A percentile compares a stretch with the other conserved stretches of the same genome.
Evolutionary conservation across 2,888 invertebrate genomes (phyloP).

Genomic region (Diploptera punctata): DNA sequence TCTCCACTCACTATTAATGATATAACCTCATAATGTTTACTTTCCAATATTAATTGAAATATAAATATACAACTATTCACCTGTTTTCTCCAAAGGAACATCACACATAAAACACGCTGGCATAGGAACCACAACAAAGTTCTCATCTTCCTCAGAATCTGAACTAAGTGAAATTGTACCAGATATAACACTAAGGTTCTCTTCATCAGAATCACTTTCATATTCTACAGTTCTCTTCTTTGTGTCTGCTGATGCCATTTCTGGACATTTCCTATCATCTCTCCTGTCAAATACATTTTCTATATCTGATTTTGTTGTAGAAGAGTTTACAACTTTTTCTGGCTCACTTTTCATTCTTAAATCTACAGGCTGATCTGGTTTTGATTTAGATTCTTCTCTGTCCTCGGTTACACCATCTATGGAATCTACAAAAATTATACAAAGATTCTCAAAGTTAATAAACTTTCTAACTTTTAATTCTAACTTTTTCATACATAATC

Average conservation of each 20-base stretch:
- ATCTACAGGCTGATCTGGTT: constrained; percentile 29
- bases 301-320: too few relatives aligned
- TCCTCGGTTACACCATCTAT: too few relatives aligned
- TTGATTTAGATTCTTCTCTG: not conserved
- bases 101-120: constrained; percentile 44
- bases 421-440: too few relatives aligned
- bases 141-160: constrained; percentile 48
- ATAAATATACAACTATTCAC: too few relatives aligned
- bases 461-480: too few relatives aligned
- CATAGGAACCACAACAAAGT: constrained; percentile 51
- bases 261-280: not conserved
- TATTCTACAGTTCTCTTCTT: constrained; percentile 36
- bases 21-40: too few relatives aligned
- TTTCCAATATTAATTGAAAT: too few relatives aligned
- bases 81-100: constrained; percentile 18
- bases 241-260: not conserved
- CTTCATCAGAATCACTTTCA: constrained; percentile 50
- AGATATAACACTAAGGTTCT: constrained; percentile 52
- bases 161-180: constrained; percentile 47
- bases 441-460: too few relatives aligned
- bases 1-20: too few relatives aligned
- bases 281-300: not conserved
- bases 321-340: constrained; percentile 31
- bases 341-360: constrained; percentile 27
- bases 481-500: too few relatives aligned